Conservation (phyloP, 2,113 vertebrate genomes). For the Cichladusa arquata region DNA sequence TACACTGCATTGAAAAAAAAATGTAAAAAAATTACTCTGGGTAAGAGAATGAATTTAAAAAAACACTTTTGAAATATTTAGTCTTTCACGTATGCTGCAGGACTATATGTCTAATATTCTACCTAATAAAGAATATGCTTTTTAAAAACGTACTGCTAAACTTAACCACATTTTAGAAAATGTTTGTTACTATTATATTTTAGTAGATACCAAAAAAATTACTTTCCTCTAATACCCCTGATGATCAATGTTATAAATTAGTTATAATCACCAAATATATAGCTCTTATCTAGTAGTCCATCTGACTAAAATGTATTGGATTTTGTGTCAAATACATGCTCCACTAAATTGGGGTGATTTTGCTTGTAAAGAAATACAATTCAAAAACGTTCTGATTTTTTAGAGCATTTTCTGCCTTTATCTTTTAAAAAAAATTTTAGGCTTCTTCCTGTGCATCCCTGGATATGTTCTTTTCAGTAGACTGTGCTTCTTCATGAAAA, state of each 20-base stretch:
- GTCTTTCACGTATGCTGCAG: background rate
- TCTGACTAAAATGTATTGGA: background rate
- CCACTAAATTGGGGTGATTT: background rate
- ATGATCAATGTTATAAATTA: background rate
- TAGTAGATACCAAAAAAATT: background rate
- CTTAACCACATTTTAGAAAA: background rate
- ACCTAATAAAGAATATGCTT: background rate
- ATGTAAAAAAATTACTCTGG: background rate
- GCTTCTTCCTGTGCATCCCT: background rate
- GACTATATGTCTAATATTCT: background rate
- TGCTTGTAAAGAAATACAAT: background rate
- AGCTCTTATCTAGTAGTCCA: background rate
- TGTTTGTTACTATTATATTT: background rate
- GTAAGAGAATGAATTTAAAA: background rate
- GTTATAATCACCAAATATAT: background rate
- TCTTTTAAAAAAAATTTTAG: background rate
- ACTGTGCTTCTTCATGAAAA: background rate
- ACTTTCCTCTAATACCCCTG: background rate
- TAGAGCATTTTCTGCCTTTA: background rate
- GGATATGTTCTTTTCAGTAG: background rate
- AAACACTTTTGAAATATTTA: background rate
- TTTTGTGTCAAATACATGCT: background rate
- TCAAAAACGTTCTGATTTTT: background rate
- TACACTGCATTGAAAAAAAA: rapidly evolving
- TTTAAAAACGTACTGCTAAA: background rate